phyloP scores from a whole-genome alignment of 2,797 vertebrate genomes.

The Uromys caudimaculatus region DNA sequence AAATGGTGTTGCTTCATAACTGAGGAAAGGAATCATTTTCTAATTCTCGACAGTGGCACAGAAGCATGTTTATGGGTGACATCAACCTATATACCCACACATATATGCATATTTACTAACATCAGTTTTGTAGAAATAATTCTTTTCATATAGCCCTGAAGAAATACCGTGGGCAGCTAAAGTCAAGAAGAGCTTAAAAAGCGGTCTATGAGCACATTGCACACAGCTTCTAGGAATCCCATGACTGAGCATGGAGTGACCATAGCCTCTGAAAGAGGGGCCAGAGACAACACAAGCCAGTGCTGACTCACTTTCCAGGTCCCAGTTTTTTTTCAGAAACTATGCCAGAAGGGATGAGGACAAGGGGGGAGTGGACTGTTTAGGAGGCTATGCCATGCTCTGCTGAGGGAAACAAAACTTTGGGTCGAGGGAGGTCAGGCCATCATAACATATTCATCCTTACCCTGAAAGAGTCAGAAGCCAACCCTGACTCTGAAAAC shows the following conservation, averaged over 20 bases:
- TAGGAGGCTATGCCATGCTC: fast-evolving
- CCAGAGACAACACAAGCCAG: not conserved
- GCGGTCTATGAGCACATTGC: not conserved
- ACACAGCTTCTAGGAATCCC: not conserved
- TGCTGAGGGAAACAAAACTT: not conserved
- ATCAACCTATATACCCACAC: not conserved
- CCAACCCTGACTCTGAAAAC: not conserved
- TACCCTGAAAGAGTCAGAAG: not conserved
- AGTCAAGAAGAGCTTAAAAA: not conserved
- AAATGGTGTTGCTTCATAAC: not conserved
- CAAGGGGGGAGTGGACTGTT: not conserved
- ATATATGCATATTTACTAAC: not conserved
- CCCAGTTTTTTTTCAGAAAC: too few relatives aligned
- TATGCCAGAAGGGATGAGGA: not conserved
- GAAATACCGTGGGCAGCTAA: not conserved
- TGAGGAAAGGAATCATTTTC: not conserved
- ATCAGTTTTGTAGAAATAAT: not conserved
- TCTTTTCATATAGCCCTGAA: not conserved
- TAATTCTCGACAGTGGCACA: not conserved
- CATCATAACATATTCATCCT: fast-evolving
- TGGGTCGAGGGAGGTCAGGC: fast-evolving
- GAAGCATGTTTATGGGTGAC: not conserved
- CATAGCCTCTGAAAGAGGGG: not conserved
- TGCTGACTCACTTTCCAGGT: not conserved
- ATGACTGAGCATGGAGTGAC: not conserved